Conservation (phyloP, 2,797 vertebrate species). For the Sylvia borin region DNA sequence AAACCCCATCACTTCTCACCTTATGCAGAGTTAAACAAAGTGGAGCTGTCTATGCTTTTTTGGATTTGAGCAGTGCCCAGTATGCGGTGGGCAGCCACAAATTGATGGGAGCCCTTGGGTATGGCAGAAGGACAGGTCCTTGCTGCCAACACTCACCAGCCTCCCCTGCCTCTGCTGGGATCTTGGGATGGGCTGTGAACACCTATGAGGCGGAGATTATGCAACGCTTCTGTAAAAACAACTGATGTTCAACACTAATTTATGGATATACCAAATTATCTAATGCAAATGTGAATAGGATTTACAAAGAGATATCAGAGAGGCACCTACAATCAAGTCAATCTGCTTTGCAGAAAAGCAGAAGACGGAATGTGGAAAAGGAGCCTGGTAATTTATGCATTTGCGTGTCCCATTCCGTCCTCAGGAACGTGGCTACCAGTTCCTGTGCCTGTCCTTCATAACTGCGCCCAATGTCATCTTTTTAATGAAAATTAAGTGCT, state of each 20-base stretch:
- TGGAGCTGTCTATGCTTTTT: neutral
- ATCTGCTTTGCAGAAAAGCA: neutral
- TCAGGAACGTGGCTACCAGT: neutral
- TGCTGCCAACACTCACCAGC: neutral
- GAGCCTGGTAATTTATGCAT: neutral
- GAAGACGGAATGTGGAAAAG: neutral
- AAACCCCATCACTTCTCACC: neutral
- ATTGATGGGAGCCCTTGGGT: neutral
- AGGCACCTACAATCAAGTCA: neutral
- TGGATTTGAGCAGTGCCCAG: neutral
- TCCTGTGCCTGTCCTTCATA: slow-evolving; percentile 55
- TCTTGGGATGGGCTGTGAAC: neutral
- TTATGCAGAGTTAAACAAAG: neutral
- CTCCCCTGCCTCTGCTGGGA: neutral
- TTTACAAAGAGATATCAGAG: neutral
- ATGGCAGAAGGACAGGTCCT: neutral
- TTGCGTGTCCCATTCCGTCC: neutral
- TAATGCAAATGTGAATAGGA: neutral
- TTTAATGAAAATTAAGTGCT: slow-evolving; percentile 79
- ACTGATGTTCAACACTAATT: slow-evolving; percentile 19
- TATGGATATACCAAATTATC: slow-evolving; percentile 19
- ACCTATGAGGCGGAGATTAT: neutral
- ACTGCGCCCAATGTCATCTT: slow-evolving; percentile 69
- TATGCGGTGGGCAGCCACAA: fast-evolving
- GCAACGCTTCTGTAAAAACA: neutral